A percentile compares a stretch with the other conserved stretches of the same genome.
phyloP scores from a whole-genome alignment of 2,888 invertebrate genomes.

The Lithophane semibrunnea region DNA sequence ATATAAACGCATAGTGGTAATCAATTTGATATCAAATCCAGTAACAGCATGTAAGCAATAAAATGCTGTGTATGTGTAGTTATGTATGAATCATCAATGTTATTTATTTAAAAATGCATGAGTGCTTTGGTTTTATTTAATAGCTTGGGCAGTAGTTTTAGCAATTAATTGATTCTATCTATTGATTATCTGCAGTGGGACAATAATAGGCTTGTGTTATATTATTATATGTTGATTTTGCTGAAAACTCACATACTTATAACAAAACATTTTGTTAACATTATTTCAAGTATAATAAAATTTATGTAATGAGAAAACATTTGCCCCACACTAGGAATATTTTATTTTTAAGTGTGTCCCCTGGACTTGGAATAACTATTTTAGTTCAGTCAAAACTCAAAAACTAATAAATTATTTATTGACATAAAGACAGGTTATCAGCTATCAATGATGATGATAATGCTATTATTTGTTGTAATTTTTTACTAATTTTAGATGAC shows the following conservation, averaged over 20 bases:
- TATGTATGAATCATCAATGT: constrained; percentile 3
- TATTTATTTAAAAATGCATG: constrained; percentile 9
- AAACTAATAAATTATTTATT: background rate
- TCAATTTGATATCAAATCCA: constrained; percentile 37
- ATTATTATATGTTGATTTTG: background rate
- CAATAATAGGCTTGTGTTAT: background rate
- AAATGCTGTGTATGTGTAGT: constrained; percentile 5
- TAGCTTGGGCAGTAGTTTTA: background rate
- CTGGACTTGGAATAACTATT: background rate
- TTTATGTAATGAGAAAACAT: background rate
- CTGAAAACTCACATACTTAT: background rate
- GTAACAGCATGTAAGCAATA: constrained; percentile 21
- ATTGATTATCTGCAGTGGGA: no score
- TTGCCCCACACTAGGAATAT: background rate
- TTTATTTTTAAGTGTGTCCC: background rate
- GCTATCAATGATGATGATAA: constrained; percentile 1
- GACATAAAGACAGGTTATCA: background rate
- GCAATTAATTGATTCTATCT: background rate
- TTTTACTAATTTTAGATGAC: background rate
- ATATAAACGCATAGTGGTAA: constrained; percentile 14
- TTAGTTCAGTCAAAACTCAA: background rate
- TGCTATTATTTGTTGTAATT: constrained; percentile 6
- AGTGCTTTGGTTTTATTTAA: background rate
- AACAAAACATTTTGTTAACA: background rate
- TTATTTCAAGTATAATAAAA: background rate